phyloP scores from a whole-genome alignment of 2,888 invertebrate species.

The Brenthis hecate region DNA sequence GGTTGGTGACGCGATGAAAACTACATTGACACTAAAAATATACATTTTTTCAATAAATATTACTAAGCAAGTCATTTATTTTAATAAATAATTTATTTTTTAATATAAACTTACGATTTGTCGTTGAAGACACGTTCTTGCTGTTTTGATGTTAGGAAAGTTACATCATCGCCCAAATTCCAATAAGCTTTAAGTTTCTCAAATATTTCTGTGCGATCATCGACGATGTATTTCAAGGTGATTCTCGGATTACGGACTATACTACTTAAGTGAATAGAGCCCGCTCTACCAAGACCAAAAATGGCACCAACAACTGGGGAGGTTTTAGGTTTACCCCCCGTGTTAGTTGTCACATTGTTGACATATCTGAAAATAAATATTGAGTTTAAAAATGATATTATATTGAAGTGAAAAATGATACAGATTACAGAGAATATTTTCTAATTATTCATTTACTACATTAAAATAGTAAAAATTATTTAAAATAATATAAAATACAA shows the following conservation, averaged over 20 bases:
- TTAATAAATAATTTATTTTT: not conserved
- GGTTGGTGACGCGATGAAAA: conserved; percentile 83
- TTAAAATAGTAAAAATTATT: no score
- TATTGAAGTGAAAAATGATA: no score
- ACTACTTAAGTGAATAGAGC: conserved; percentile 81
- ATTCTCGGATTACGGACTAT: conserved; percentile 73
- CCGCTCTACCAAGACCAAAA: conserved; percentile 84
- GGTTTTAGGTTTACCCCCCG: conserved; percentile 44
- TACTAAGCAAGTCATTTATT: not conserved
- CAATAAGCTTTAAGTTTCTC: conserved; percentile 73
- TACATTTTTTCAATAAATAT: not conserved
- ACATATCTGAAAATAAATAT: conserved; percentile 57
- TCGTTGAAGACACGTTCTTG: conserved; percentile 77
- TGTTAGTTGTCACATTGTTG: conserved; percentile 60
- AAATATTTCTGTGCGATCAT: conserved; percentile 73
- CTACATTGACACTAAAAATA: conserved; percentile 68
- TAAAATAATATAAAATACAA: no score
- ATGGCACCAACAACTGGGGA: conserved; percentile 72
- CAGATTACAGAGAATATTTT: no score
- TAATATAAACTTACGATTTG: conserved; percentile 63
- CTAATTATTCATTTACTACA: no score
- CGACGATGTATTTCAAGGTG: conserved; percentile 81
- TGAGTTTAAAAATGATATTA: not conserved
- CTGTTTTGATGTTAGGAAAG: conserved; percentile 74
- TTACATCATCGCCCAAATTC: conserved; percentile 69